phyloP scores from a whole-genome alignment of 1,140 invertebrate genomes.

The Eumaeus atala region DNA sequence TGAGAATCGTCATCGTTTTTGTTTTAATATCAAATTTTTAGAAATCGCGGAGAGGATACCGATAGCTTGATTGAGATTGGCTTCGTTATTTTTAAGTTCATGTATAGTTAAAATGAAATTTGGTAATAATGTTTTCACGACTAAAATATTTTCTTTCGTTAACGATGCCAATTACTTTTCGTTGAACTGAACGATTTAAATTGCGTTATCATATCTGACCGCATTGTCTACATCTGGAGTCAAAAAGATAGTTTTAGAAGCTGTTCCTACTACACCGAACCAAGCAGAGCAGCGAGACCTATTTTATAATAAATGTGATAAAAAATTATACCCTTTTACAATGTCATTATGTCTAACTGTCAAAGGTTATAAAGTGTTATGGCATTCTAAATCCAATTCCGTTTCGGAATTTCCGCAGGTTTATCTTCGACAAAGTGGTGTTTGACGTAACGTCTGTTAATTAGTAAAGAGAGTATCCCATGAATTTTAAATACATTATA shows the following conservation, averaged over 20 bases:
- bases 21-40: conserved; percentile 10
- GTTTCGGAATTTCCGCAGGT: too few relatives aligned
- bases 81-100: too few relatives aligned
- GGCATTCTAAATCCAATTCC: too few relatives aligned
- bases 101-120: conserved; percentile 19
- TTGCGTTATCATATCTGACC: conserved; percentile 24
- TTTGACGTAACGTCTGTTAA: conserved; percentile 19
- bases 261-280: too few relatives aligned
- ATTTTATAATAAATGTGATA: conserved; percentile 24
- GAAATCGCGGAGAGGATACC: conserved; percentile 14
- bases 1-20: too few relatives aligned
- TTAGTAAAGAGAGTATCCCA: conserved; percentile 20
- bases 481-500: conserved; percentile 23
- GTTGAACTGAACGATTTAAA: conserved; percentile 18
- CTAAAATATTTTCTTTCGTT: conserved; percentile 24
- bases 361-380: conserved; percentile 27
- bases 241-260: too few relatives aligned
- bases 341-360: conserved; percentile 15
- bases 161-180: conserved; percentile 20
- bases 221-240: too few relatives aligned
- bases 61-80: conserved; percentile 17
- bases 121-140: conserved; percentile 17
- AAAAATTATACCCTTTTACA: conserved; percentile 17
- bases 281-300: too few relatives aligned
- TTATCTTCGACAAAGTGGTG: too few relatives aligned